Conservation (phyloP, 2,888 invertebrate species). For the Cepaea hortensis region DNA sequence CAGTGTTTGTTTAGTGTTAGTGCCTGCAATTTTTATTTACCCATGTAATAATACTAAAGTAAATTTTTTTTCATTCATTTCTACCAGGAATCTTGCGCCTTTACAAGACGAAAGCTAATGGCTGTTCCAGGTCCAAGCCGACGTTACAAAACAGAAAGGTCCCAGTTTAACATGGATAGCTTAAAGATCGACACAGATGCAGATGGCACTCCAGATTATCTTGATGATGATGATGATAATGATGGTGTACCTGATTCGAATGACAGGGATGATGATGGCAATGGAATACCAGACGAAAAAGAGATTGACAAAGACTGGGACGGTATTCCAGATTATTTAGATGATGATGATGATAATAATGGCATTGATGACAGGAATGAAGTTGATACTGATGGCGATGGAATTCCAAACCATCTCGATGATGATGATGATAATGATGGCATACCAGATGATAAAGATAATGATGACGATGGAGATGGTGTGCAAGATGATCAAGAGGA, state of each 20-base stretch:
- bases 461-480: constrained; percentile 62
- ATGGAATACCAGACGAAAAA: constrained; percentile 65
- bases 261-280: constrained; percentile 67
- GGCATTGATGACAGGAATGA: constrained; percentile 63
- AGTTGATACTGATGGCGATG: constrained; percentile 66
- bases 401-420: constrained; percentile 61
- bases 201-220: constrained; percentile 59
- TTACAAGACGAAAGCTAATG: constrained; percentile 64
- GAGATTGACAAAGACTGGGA: constrained; percentile 63
- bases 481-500: constrained; percentile 66
- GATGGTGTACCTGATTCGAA: constrained; percentile 64
- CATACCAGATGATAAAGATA: constrained; percentile 65
- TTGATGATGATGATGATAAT: constrained; percentile 57
- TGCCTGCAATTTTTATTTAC: no score
- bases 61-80: background rate
- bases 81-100: constrained; percentile 54
- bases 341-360: constrained; percentile 65
- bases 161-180: background rate
- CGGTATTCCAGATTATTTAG: constrained; percentile 58
- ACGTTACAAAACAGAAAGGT: background rate
- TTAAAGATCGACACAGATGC: constrained; percentile 61
- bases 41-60: background rate
- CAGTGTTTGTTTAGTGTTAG: no score
- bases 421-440: constrained; percentile 69
- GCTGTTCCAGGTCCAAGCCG: constrained; percentile 49